These are phyloP conservation scores for Planiliza haematocheilus DNA, from an alignment of 2,113 vertebrate species.

Conservation along the genomic window DNA sequence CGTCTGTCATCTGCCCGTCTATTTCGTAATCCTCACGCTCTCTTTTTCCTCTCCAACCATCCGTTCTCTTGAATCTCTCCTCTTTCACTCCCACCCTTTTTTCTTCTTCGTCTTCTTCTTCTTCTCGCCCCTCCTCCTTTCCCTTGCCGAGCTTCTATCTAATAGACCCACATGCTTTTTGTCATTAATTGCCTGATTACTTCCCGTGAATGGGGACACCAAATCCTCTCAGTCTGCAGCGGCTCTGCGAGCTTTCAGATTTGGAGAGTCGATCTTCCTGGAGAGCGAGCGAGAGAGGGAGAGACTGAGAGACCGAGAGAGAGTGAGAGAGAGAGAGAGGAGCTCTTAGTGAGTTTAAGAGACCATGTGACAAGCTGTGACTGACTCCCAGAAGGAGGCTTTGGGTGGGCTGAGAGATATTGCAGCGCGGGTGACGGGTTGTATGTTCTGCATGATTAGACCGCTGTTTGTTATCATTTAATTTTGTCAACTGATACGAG, in stretches of 20 bases:
- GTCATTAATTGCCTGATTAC: conserved; percentile 86
- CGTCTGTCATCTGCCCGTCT: conserved; percentile 64
- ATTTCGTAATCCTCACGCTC: conserved; percentile 61
- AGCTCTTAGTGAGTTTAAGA: conserved; percentile 64
- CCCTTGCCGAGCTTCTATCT: conserved; percentile 67
- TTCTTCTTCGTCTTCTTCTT: conserved; percentile 16
- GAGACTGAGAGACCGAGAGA: too few species aligned
- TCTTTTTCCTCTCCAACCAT: conserved; percentile 27
- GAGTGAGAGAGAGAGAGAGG: conserved; percentile 29
- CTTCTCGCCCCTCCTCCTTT: conserved; percentile 2
- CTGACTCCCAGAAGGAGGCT: conserved; percentile 61
- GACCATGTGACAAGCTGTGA: conserved; percentile 72
- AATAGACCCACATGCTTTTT: conserved; percentile 79
- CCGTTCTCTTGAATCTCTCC: conserved; percentile 41
- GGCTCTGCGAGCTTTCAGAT: conserved; percentile 72
- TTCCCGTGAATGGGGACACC: conserved; percentile 79
- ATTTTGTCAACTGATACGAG: conserved; percentile 30
- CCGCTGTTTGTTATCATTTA: conserved; percentile 19
- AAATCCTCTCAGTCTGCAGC: conserved; percentile 80
- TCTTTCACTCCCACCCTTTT: conserved; percentile 33
- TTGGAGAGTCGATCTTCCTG: conserved; percentile 71
- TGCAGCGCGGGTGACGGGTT: background rate
- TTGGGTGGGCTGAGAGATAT: conserved; percentile 64
- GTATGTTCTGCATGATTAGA: conserved; percentile 31
- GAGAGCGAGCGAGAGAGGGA: conserved; percentile 19